Conservation (phyloP, 2,113 vertebrate species). For the Conger conger region DNA sequence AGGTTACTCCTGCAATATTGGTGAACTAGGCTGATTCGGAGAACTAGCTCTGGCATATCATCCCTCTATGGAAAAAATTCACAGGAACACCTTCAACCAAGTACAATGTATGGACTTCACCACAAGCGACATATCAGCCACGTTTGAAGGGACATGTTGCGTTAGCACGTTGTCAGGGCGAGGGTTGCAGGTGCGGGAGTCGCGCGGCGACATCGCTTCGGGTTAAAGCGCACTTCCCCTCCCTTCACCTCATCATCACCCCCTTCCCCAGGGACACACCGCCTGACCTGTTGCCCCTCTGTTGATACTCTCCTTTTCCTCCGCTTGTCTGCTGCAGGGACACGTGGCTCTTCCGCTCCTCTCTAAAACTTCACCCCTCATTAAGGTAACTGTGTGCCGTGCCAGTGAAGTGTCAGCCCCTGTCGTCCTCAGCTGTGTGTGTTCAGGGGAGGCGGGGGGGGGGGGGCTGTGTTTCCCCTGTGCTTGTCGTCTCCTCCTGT, state of each 20-base stretch:
- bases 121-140: too few species aligned
- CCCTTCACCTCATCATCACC: not conserved
- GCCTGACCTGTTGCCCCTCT: slow-evolving; percentile 36
- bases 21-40: too few species aligned
- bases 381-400: slow-evolving; percentile 69
- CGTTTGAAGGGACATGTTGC: too few species aligned
- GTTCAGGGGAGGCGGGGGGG: not conserved
- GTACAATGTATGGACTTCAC: too few species aligned
- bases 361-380: slow-evolving; percentile 76
- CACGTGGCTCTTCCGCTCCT: slow-evolving; percentile 72
- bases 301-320: slow-evolving; percentile 50
- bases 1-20: too few species aligned
- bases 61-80: too few species aligned
- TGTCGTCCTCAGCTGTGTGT: not conserved
- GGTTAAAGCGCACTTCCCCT: not conserved
- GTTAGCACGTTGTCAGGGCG: too few species aligned
- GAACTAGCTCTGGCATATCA: too few species aligned
- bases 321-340: slow-evolving; percentile 73
- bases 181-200: not conserved
- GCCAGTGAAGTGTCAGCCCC: slow-evolving; percentile 20
- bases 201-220: not conserved
- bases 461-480: not conserved
- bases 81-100: too few species aligned
- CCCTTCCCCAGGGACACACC: slow-evolving; percentile 10
- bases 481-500: not conserved